Evolutionary conservation across 2,888 invertebrate genomes (phyloP).

Genomic region (Acleris laterana): DNA sequence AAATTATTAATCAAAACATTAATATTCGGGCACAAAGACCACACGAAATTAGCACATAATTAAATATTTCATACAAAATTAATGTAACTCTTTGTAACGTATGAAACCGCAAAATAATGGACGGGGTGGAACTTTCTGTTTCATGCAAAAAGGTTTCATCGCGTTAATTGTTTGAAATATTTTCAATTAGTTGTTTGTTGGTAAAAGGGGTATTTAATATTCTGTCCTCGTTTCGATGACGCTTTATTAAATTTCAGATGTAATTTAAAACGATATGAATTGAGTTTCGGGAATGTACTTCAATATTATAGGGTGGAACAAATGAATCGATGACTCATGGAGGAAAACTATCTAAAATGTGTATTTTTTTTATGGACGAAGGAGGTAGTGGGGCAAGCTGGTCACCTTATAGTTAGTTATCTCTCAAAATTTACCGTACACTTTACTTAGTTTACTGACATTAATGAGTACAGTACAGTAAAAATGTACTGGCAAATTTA

Average conservation of each 20-base stretch:
- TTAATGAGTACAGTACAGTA: too few species aligned
- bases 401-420: too few species aligned
- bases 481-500: too few species aligned
- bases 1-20: constrained; percentile 14
- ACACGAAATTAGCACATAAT: constrained; percentile 40
- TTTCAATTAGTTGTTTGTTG: constrained; percentile 45
- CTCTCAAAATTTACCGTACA: too few species aligned
- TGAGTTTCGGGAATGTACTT: too few species aligned
- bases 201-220: constrained; percentile 16
- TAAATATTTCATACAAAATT: constrained; percentile 51
- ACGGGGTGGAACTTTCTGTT: constrained; percentile 41
- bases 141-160: constrained; percentile 49
- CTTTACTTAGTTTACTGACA: too few species aligned
- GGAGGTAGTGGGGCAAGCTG: too few species aligned
- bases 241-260: constrained; percentile 14
- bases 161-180: constrained; percentile 62
- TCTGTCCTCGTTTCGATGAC: background rate
- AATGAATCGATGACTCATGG: too few species aligned
- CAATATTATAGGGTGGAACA: too few species aligned
- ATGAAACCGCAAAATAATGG: constrained; percentile 41
- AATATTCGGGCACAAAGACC: constrained; percentile 14
- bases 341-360: too few species aligned
- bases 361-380: too few species aligned
- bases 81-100: constrained; percentile 43
- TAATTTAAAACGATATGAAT: background rate